A percentile compares a stretch with the other conserved stretches of the same genome.
Evolutionary conservation across 2,888 invertebrate genomes (phyloP).

Genomic region (Xanthorhoe spadicearia): DNA sequence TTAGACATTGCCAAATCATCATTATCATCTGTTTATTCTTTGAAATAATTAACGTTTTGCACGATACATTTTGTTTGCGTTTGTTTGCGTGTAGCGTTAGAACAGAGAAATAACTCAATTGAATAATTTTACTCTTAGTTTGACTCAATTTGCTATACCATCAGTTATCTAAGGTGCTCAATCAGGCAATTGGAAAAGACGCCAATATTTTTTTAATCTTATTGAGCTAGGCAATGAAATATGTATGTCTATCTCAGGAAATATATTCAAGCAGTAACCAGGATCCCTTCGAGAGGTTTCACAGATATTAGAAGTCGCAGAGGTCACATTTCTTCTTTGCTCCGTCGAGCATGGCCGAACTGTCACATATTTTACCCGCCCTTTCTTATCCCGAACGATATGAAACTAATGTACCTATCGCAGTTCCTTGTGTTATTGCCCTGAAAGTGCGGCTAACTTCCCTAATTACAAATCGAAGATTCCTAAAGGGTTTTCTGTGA

Average conservation of each 20-base stretch:
- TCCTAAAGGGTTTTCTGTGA: neutral
- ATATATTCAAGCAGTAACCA: conserved; percentile 19
- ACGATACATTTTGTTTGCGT: too few relatives aligned
- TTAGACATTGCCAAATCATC: too few relatives aligned
- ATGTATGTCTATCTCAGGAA: conserved; percentile 8
- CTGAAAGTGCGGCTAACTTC: conserved; percentile 21
- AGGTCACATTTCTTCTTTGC: conserved; percentile 76
- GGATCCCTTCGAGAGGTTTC: conserved; percentile 42
- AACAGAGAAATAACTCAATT: too few relatives aligned
- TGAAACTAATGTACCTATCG: conserved; percentile 28
- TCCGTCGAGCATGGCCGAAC: conserved; percentile 70
- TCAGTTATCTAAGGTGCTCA: too few relatives aligned
- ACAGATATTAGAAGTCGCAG: conserved; percentile 59
- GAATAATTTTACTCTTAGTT: too few relatives aligned
- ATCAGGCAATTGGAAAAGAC: too few relatives aligned
- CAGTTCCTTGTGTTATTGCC: conserved; percentile 15
- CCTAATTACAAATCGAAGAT: conserved; percentile 19
- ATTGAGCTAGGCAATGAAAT: too few relatives aligned
- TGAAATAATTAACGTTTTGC: too few relatives aligned
- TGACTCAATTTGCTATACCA: too few relatives aligned
- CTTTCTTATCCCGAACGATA: conserved; percentile 32
- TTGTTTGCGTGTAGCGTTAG: too few relatives aligned
- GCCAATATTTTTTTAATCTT: too few relatives aligned
- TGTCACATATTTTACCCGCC: conserved; percentile 75
- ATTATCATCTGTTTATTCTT: too few relatives aligned